Conservation (phyloP, 2,797 vertebrate genomes). For the Chloroceryle amazona region DNA sequence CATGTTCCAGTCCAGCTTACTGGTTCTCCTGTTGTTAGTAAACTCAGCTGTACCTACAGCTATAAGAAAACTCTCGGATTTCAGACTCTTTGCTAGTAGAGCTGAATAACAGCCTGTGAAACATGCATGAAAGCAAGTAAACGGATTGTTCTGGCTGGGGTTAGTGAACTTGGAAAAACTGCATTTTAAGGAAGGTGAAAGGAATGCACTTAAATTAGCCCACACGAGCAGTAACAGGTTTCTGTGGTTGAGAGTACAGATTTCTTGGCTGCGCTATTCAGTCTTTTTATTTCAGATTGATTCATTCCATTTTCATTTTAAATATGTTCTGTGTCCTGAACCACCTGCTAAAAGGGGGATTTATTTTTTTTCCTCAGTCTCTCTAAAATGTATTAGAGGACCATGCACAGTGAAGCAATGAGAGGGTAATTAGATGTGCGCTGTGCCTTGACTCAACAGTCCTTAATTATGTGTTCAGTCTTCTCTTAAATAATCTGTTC, state of each 20-base stretch:
- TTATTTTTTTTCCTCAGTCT: not conserved
- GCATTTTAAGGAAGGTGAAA: conserved; percentile 11
- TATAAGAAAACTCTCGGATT: not conserved
- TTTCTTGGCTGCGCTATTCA: conserved; percentile 5
- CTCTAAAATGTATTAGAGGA: not conserved
- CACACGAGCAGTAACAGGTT: conserved; percentile 18
- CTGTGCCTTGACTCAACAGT: not conserved
- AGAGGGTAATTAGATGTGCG: not conserved
- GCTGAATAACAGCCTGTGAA: not conserved
- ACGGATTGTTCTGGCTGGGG: not conserved
- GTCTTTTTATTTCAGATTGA: not conserved
- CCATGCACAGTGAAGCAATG: not conserved
- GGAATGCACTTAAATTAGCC: conserved; percentile 31
- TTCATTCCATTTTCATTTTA: not conserved
- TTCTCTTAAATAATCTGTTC: conserved; percentile 1
- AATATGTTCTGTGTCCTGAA: not conserved
- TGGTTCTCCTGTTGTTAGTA: not conserved
- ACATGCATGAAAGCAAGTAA: not conserved
- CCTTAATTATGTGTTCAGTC: not conserved
- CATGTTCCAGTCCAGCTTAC: not conserved
- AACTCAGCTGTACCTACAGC: not conserved
- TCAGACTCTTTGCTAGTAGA: not conserved
- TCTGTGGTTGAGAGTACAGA: conserved; percentile 5
- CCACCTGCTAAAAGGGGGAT: not conserved
- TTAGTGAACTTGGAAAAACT: conserved; percentile 20